A percentile compares a stretch with the other conserved stretches of the same genome.
These are phyloP conservation scores for Astreopora myriophthalma DNA, from an alignment of 64 coral and sea anemone species.

Conservation along the genomic window DNA sequence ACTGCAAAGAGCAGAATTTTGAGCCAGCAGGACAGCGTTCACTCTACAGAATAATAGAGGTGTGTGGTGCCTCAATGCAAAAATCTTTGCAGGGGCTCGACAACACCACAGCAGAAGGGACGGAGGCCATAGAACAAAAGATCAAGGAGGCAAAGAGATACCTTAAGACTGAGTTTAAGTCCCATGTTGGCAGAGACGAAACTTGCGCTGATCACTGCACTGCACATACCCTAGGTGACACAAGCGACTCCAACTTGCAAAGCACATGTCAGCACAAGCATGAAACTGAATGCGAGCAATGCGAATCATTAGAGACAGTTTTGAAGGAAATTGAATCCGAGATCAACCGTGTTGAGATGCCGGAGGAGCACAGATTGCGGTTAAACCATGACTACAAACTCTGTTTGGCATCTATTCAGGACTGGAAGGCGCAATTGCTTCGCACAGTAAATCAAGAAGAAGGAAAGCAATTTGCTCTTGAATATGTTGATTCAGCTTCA, in stretches of 20 bases:
- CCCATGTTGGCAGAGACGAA: slow-evolving; percentile 11
- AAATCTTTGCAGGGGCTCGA: slow-evolving; percentile 67
- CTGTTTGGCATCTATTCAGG: not conserved
- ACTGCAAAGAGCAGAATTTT: slow-evolving; percentile 54
- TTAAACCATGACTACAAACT: not conserved
- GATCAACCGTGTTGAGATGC: not conserved
- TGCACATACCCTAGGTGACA: not conserved
- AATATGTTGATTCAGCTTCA: slow-evolving; percentile 18
- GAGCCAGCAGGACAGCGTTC: slow-evolving; percentile 22
- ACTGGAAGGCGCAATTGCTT: slow-evolving; percentile 60
- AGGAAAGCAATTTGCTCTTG: slow-evolving; percentile 57
- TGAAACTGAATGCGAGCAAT: not conserved
- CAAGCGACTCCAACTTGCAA: not conserved
- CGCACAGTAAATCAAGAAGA: slow-evolving; percentile 52
- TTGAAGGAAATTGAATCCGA: not conserved
- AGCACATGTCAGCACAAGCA: not conserved
- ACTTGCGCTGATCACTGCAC: slow-evolving; percentile 27
- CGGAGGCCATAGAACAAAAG: slow-evolving; percentile 40
- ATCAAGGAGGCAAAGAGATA: slow-evolving; percentile 46
- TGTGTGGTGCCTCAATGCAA: slow-evolving; percentile 63
- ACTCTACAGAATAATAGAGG: slow-evolving; percentile 60
- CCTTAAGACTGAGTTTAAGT: slow-evolving; percentile 37
- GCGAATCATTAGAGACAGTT: not conserved
- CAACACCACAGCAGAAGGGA: slow-evolving; percentile 76
- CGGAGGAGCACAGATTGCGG: not conserved